These are phyloP conservation scores for Coelopa frigida DNA, from an alignment of 1,140 invertebrate genomes.

Conservation along the genomic window DNA sequence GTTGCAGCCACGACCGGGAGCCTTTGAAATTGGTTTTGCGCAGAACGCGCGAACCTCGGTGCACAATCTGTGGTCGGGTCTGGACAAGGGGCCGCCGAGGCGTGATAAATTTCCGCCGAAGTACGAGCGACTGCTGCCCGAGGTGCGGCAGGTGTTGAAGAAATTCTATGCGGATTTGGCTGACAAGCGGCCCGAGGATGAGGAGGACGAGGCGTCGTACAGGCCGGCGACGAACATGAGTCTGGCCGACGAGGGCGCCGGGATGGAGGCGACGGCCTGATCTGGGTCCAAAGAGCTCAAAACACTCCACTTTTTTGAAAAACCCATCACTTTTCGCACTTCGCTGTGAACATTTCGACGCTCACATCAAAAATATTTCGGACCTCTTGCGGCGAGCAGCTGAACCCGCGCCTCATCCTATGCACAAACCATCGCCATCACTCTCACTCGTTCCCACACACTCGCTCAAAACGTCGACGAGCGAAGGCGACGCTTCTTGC, in stretches of 20 bases:
- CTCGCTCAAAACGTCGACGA: constrained; percentile 7
- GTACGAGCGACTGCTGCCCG: constrained; percentile 23
- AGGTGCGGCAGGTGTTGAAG: constrained; percentile 26
- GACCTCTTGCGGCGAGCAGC: too few relatives aligned
- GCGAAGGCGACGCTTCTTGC: constrained; percentile 3
- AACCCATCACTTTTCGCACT: too few relatives aligned
- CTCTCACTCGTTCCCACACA: constrained; percentile 8
- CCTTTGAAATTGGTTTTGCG: constrained; percentile 30
- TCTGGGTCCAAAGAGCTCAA: too few relatives aligned
- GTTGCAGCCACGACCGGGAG: constrained; percentile 22
- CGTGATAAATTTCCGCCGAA: constrained; percentile 32
- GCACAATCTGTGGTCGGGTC: constrained; percentile 30
- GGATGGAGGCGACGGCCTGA: neutral
- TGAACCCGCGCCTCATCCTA: too few relatives aligned
- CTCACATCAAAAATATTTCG: too few relatives aligned
- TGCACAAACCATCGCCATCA: too few relatives aligned
- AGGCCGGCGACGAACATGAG: too few relatives aligned
- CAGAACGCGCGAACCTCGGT: constrained; percentile 38
- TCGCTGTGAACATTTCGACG: too few relatives aligned
- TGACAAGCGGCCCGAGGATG: too few relatives aligned
- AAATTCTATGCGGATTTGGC: constrained; percentile 41
- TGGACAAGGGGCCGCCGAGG: constrained; percentile 28
- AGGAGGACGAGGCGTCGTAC: too few relatives aligned
- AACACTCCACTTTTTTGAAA: too few relatives aligned
- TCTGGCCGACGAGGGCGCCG: neutral